phyloP scores from a whole-genome alignment of 2,888 invertebrate genomes.

The Sinotaia quadrata region DNA sequence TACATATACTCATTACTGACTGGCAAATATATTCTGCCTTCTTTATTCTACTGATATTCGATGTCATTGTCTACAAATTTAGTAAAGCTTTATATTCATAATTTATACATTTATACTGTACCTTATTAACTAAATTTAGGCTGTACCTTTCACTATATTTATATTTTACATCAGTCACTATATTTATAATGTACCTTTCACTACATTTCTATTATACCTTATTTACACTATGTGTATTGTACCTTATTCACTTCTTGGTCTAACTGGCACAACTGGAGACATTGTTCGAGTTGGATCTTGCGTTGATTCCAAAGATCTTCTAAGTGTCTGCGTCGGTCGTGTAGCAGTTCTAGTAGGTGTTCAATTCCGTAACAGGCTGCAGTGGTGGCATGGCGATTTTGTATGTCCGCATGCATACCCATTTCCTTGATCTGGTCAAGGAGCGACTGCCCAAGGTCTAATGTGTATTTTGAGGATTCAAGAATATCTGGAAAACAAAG shows the following conservation, averaged over 20 bases:
- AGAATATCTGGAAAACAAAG: constrained; percentile 75
- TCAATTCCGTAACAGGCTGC: constrained; percentile 74
- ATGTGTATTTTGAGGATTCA: constrained; percentile 84
- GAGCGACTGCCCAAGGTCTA: constrained; percentile 85
- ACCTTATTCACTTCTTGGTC: constrained; percentile 80
- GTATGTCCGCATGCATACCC: constrained; percentile 81
- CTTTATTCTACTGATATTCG: too few relatives aligned
- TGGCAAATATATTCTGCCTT: too few relatives aligned
- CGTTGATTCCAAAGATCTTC: constrained; percentile 79
- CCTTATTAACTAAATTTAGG: background rate
- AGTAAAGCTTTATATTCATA: background rate
- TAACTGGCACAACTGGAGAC: constrained; percentile 81
- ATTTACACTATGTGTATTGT: constrained; percentile 2
- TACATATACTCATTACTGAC: too few relatives aligned
- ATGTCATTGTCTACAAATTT: too few relatives aligned
- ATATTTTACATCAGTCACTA: too few relatives aligned
- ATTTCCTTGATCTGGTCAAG: constrained; percentile 83
- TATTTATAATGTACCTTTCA: background rate
- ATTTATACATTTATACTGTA: background rate
- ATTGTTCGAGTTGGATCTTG: constrained; percentile 84
- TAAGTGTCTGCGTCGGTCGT: constrained; percentile 82
- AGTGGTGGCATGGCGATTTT: constrained; percentile 73
- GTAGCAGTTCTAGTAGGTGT: constrained; percentile 75
- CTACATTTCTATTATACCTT: background rate
- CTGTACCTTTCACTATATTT: too few relatives aligned